Evolutionary conservation across 2,797 vertebrate genomes (phyloP), one percentile per base, ranked within the genome.

Genomic region (Lepilemur ruficaudatus): DNA sequence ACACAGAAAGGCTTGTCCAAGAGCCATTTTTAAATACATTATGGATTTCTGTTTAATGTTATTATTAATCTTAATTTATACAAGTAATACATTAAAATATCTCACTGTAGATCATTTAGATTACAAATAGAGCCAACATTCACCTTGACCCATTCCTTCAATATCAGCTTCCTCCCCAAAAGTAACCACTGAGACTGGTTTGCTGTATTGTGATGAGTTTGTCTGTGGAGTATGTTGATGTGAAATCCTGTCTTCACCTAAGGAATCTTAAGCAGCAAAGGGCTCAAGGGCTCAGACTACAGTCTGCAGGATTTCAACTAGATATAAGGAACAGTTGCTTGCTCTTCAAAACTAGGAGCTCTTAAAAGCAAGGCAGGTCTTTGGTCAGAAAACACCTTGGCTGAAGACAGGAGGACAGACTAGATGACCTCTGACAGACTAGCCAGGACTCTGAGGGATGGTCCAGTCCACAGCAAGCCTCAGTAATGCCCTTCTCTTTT

Each of bases 61-160:
- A 12, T 89, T 35, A 93, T 86, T 93, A 35, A 84, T 85, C 93
- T 96, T 94, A 80, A 91, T 94, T 92, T 92, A 52, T 52, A 88
- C 85, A 78, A 83, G 7, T 75, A 81, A 96, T 38, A 67, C 28
- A 50, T 41, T 73, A 96, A 94, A 70, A 46, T 43, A 70, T 93
- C 61, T 87, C 57, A 76, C 78, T 83, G 25, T 70, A 80, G 92
- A 50, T 18, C 35, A 89, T 63, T 67, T 59, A 87, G 63, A 78
- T 93, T 67, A 86, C 20, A 83, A 50, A 72, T 59, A 91, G 94
- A 95, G 38, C 35, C 23, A 72, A 32, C 28, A 87, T 81, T 84
- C 43, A 73, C 65, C 55, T 50, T 57, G 23, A 83, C 20, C 73
- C 2, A 38, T 93, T 92, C 35, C 78, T 85, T 86, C 69, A 32